A percentile compares a stretch with the other conserved stretches of the same genome.
phyloP scores from a whole-genome alignment of 2,888 invertebrate genomes.

The Machimus rusticus region DNA sequence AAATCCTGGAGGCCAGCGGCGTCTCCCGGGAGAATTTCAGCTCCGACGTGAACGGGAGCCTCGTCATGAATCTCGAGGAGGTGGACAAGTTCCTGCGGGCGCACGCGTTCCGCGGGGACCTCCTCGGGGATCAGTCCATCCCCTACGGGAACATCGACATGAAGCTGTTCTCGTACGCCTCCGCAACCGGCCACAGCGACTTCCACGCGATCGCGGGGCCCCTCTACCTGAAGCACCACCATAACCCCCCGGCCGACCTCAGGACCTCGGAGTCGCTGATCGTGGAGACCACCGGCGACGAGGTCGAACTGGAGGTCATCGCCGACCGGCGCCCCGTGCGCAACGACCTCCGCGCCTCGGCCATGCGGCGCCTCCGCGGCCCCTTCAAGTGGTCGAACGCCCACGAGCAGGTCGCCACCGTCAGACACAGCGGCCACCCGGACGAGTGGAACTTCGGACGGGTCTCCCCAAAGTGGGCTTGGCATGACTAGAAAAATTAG shows the following conservation, averaged over 20 bases:
- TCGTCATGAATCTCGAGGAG: constrained; percentile 57
- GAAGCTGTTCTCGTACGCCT: constrained; percentile 60
- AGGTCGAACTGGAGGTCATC: constrained; percentile 56
- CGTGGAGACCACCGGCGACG: not conserved
- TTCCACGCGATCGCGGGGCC: constrained; percentile 62
- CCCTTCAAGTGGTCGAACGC: constrained; percentile 61
- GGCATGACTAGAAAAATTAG: constrained; percentile 52
- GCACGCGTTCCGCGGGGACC: constrained; percentile 61
- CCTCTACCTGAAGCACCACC: constrained; percentile 50
- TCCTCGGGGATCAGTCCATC: constrained; percentile 58
- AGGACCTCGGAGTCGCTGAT: not conserved
- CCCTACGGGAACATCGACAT: constrained; percentile 63
- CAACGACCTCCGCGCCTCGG: constrained; percentile 59
- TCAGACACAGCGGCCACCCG: constrained; percentile 60
- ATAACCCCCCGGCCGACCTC: not conserved
- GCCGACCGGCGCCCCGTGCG: constrained; percentile 58
- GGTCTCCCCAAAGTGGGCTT: constrained; percentile 61
- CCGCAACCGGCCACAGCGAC: constrained; percentile 56
- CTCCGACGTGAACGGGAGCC: constrained; percentile 53
- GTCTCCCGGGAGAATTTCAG: constrained; percentile 54
- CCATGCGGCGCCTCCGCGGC: constrained; percentile 53
- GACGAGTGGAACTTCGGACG: constrained; percentile 61
- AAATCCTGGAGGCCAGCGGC: constrained; percentile 56
- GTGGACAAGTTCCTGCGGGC: constrained; percentile 58
- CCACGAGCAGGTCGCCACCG: constrained; percentile 51